Evolutionary conservation across 2,113 vertebrate genomes (phyloP), one percentile per base, ranked within the genome.

Genomic region (Phasianus colchicus): DNA sequence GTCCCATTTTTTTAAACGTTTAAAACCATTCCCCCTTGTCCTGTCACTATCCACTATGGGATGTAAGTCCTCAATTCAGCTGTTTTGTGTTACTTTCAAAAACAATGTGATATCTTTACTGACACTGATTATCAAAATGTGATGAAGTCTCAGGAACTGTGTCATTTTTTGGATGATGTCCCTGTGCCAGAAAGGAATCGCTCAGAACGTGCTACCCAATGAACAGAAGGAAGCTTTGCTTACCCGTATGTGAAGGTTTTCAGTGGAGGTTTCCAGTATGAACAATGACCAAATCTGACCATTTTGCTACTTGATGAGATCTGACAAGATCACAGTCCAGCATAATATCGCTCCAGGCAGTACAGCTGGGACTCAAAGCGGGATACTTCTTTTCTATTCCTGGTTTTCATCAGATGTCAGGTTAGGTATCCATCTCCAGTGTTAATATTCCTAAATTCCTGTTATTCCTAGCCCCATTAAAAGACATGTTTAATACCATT

Each of bases 271-370:
- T 91, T 89, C 64, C 74, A 61, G 27, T 16, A 32, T 5, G 9
- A 88, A 29, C 55, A 42, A n/a, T 57, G 74, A 30, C 87, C 74
- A 89, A 38, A 24, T n/a, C 45, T 0, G 0, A 80, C 50, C 43
- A 65, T 48, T 88, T 60, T 82, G 61, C 72, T 80, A 5, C 55
- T 79, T 96, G 91, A 96, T 96, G 55, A 94, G 93, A 96, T 90
- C 58, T 96, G 96, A 96, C 96, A 97, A 88, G 89, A 74, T 92
- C 82, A 90, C 63, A 80, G 87, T 43, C 92, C 83, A 71, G 64
- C 20, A 38, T 64, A 78, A 86, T 27, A 84, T 22, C 2, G 38
- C 96, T 91, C 65, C 85, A 72, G 95, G 96, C 87, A 65, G 60
- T 61, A 84, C 96, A 97, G 94, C 95, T 97, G 96, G 72, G 92